Evolutionary conservation across 2,888 invertebrate species (phyloP), one percentile per base, ranked within the genome.

Genomic region (Pomacea canaliculata): DNA sequence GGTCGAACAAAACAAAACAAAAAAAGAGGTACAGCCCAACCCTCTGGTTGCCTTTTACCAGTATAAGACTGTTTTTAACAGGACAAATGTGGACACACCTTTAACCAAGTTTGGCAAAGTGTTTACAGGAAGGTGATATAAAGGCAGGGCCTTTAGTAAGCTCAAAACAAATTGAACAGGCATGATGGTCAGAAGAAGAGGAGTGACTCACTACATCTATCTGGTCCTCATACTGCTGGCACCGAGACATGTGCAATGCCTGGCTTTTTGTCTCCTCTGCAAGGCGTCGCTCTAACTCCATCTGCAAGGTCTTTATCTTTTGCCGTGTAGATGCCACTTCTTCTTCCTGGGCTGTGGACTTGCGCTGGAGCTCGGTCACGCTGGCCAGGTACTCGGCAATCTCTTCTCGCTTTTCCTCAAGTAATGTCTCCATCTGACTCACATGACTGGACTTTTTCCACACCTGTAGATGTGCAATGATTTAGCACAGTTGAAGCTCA

Each of bases 181-280:
- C 37, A 37, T 5, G 37, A 37, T 37, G 37, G 37, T 37, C 3
- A 37, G 37, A 5, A 37, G 37, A 37, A 37, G 12, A 56, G 51
- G 8, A 56, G 8, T 18, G 62, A 80, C 84, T 82, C 81, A 88
- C 88, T 66, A 84, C 84, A 56, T 88, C 87, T 72, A 88, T 85
- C 79, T 87, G 85, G 78, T 85, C 84, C 78, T 87, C 85, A 73
- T 84, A 85, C 51, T 88, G 86, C 49, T 78, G 73, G 78, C 85
- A 86, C 80, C 87, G 88, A 48, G 86, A 85, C 23, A 79, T 77
- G 71, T 87, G 86, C 59, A 85, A 72, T 48, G 84, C 79, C 76
- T 85, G 84, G 49, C 79, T 74, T 56, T 83, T 81, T 37, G 85
- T 83, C 10, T 77, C 75, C 10, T 75, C 77, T 37, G 77, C 76